Percentiles rank a stretch among this genome's conserved stretches.
Conservation (phyloP, 1,140 invertebrate species). For the Pseudomyrmex gracilis region DNA sequence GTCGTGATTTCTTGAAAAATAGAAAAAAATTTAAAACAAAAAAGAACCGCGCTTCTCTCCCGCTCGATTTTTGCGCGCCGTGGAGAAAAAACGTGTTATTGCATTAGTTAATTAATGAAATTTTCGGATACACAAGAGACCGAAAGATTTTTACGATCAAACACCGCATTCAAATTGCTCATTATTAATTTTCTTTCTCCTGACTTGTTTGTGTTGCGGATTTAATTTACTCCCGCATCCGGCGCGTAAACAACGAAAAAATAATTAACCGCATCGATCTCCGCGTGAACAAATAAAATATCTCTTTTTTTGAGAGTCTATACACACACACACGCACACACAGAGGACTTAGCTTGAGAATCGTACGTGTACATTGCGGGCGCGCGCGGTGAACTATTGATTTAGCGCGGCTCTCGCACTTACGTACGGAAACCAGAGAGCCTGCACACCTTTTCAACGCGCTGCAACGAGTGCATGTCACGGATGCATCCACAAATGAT, state of each 20-base stretch:
- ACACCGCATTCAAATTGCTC: no score
- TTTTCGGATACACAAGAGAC: not conserved
- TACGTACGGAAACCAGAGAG: conserved; percentile 71
- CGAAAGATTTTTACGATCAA: no score
- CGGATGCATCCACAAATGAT: conserved; percentile 16
- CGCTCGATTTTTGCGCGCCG: conserved; percentile 7
- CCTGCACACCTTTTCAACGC: conserved; percentile 44
- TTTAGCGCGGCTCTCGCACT: conserved; percentile 69
- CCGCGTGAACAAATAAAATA: not conserved
- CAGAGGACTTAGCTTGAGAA: conserved; percentile 58
- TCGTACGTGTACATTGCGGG: conserved; percentile 46
- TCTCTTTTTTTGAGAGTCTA: not conserved
- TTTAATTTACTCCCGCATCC: no score
- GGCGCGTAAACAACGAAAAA: not conserved
- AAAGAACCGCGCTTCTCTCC: conserved; percentile 6
- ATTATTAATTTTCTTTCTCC: no score
- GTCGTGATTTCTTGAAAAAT: conserved; percentile 15
- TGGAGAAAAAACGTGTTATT: conserved; percentile 11
- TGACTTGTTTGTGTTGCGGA: no score
- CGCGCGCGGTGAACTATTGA: conserved; percentile 74
- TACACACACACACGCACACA: conserved; percentile 5
- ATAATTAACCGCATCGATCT: not conserved
- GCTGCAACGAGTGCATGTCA: conserved; percentile 49
- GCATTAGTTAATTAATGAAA: conserved; percentile 10
- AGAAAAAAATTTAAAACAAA: no score